Evolutionary conservation across 2,888 invertebrate species (phyloP).

Genomic region (Stenotaenia linearis): DNA sequence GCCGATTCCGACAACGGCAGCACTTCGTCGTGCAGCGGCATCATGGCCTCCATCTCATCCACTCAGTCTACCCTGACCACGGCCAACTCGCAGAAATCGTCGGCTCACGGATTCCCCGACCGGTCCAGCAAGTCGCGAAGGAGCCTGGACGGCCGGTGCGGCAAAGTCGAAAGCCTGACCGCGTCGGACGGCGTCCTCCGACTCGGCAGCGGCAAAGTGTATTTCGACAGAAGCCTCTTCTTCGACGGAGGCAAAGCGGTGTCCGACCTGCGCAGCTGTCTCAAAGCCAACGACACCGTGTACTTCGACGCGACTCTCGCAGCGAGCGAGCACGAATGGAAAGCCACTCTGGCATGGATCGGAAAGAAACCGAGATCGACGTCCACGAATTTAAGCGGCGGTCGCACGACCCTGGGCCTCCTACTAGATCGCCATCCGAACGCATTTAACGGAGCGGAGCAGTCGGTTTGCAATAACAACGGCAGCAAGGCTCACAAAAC

Average conservation of each 20-base stretch:
- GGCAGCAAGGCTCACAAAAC: not conserved
- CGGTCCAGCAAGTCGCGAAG: not conserved
- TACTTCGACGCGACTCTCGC: slow-evolving; percentile 14
- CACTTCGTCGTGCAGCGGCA: not conserved
- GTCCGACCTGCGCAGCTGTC: not conserved
- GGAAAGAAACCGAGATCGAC: slow-evolving; percentile 27
- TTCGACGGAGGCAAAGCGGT: slow-evolving; percentile 16
- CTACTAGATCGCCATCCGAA: not conserved
- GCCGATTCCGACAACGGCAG: not conserved
- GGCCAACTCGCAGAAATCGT: not conserved
- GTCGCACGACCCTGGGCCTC: not conserved
- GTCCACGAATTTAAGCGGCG: not conserved
- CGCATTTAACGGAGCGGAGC: not conserved
- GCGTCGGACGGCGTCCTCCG: not conserved
- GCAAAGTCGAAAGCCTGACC: slow-evolving; percentile 14
- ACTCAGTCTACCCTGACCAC: not conserved
- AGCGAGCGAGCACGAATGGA: slow-evolving; percentile 13
- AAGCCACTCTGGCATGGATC: slow-evolving; percentile 28
- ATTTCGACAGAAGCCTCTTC: slow-evolving; percentile 23
- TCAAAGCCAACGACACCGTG: slow-evolving; percentile 26
- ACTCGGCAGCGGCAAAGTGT: slow-evolving; percentile 29
- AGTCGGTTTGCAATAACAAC: not conserved
- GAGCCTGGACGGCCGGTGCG: slow-evolving; percentile 13
- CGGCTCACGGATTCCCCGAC: not conserved
- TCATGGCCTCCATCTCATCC: not conserved